Evolutionary conservation across 2,888 invertebrate genomes (phyloP).

Genomic region (Synergus umbraculus): DNA sequence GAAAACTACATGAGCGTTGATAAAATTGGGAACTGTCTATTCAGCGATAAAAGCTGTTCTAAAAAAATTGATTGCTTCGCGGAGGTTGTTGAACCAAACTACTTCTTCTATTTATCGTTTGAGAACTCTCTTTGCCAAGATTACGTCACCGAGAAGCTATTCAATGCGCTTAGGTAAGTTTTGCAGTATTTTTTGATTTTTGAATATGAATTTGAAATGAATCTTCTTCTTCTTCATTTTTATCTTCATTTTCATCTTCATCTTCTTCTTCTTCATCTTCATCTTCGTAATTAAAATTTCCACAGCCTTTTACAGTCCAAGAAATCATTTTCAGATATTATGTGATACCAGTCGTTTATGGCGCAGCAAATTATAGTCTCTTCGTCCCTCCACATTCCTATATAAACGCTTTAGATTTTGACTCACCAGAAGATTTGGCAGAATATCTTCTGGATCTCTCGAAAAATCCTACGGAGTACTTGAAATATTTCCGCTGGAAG

Average conservation of each 20-base stretch:
- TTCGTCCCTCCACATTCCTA: constrained; percentile 82
- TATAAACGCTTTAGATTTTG: constrained; percentile 83
- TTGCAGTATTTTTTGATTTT: constrained; percentile 77
- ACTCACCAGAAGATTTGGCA: constrained; percentile 80
- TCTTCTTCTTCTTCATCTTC: constrained; percentile 61
- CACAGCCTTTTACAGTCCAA: neutral
- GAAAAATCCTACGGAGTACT: constrained; percentile 80
- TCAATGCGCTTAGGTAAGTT: constrained; percentile 79
- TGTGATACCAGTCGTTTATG: constrained; percentile 83
- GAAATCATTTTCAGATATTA: constrained; percentile 66
- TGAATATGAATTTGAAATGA: too few species aligned
- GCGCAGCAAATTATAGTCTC: constrained; percentile 82
- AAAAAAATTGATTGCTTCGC: constrained; percentile 65
- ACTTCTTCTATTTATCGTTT: constrained; percentile 85
- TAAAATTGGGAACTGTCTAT: constrained; percentile 83
- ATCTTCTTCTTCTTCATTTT: too few species aligned
- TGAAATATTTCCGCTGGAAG: constrained; percentile 84
- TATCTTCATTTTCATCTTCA: too few species aligned
- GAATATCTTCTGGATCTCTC: constrained; percentile 79
- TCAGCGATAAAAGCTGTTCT: constrained; percentile 72
- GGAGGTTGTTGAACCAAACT: constrained; percentile 79
- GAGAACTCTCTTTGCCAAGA: constrained; percentile 85
- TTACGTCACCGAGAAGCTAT: constrained; percentile 85
- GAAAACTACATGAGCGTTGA: constrained; percentile 81
- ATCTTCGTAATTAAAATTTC: constrained; percentile 61